Evolutionary conservation across 2,888 invertebrate genomes (phyloP).

Genomic region (Philereme vetulata): DNA sequence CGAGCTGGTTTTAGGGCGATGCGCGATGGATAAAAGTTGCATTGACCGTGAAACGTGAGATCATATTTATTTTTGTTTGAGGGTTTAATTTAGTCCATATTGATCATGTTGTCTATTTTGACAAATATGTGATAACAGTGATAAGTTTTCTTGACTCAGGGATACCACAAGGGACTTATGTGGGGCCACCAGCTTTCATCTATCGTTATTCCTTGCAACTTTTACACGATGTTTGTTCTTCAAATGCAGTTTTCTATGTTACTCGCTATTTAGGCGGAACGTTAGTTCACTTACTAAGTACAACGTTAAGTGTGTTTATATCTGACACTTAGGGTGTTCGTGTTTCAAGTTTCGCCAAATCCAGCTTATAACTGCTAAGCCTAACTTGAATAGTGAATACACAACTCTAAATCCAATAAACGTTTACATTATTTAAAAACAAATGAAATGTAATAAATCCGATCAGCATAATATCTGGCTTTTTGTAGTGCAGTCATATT

Average conservation of each 20-base stretch:
- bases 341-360: neutral
- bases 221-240: too few species aligned
- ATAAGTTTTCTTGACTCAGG: neutral
- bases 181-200: too few species aligned
- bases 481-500: constrained; percentile 36
- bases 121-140: too few species aligned
- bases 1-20: constrained; percentile 11
- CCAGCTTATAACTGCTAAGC: neutral
- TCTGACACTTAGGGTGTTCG: neutral
- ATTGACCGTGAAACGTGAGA: constrained; percentile 4
- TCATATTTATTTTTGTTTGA: constrained; percentile 20
- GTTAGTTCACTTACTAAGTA: too few species aligned
- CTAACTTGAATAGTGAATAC: neutral
- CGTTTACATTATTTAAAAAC: constrained; percentile 12
- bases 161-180: neutral
- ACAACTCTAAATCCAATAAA: constrained; percentile 2
- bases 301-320: neutral
- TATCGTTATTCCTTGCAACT: too few species aligned
- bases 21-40: constrained; percentile 22
- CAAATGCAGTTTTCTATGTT: too few species aligned
- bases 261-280: too few species aligned
- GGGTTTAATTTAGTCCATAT: neutral
- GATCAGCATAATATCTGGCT: constrained; percentile 7
- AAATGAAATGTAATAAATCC: constrained; percentile 15
- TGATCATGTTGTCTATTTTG: neutral